Percentiles rank a stretch among this genome's conserved stretches.
phyloP scores from a whole-genome alignment of 2,113 vertebrate species.

The Chinchilla lanigera region DNA sequence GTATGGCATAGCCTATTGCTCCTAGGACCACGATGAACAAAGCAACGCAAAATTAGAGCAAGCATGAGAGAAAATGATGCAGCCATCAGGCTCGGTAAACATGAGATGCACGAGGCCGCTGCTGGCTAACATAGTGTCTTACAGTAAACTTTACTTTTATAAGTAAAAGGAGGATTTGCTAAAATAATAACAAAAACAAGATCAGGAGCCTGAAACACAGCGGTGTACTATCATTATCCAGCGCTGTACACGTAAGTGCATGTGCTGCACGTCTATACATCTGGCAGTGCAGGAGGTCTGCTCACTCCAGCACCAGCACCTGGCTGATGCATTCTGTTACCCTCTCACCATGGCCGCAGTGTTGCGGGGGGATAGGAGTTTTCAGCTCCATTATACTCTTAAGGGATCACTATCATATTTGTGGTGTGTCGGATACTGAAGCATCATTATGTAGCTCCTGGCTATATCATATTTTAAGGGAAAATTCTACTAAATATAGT shows the following conservation, averaged over 20 bases:
- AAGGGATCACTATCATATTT: background rate
- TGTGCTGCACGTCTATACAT: background rate
- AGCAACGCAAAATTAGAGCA: background rate
- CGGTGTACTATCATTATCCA: background rate
- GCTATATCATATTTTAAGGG: background rate
- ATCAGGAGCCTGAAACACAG: background rate
- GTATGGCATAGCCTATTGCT: background rate
- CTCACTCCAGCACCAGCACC: background rate
- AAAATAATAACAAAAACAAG: background rate
- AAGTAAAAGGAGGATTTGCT: background rate
- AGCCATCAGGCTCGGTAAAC: background rate
- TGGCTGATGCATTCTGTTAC: too few relatives aligned
- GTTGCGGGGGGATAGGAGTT: background rate
- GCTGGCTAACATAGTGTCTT: background rate
- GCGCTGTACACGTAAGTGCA: background rate
- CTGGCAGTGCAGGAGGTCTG: background rate
- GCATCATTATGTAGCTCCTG: background rate
- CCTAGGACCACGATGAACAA: background rate
- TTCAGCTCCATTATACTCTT: background rate
- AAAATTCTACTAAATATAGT: conserved; percentile 13
- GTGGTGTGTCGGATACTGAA: background rate
- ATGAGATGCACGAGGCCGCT: background rate
- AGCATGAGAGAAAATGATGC: background rate
- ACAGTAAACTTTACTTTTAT: background rate
- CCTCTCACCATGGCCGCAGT: background rate